phyloP scores from a whole-genome alignment of 2,113 vertebrate species.

The Cheilinus undulatus region DNA sequence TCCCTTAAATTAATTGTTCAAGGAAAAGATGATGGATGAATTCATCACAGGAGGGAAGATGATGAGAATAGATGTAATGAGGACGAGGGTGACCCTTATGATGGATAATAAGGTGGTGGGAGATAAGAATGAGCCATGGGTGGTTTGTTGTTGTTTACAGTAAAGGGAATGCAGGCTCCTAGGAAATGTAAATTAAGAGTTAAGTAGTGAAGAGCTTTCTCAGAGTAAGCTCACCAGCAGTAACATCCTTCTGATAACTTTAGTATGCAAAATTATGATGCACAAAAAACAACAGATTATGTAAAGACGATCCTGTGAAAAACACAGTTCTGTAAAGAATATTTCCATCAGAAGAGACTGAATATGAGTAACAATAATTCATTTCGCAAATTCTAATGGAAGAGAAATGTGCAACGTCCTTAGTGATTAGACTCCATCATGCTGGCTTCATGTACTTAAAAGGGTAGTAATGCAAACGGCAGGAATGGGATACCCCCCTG shows the following conservation, averaged over 20 bases:
- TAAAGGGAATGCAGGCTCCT: not conserved
- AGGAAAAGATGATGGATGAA: slow-evolving; percentile 18
- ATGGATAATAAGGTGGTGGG: slow-evolving; percentile 3
- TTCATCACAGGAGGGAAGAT: not conserved
- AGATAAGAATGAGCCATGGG: not conserved
- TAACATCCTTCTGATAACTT: not conserved
- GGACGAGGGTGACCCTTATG: slow-evolving; percentile 7
- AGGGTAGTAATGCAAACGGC: too few relatives aligned
- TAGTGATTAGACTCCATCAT: too few relatives aligned
- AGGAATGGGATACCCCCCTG: too few relatives aligned
- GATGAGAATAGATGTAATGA: slow-evolving; percentile 18
- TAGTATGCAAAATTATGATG: not conserved
- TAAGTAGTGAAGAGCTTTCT: not conserved
- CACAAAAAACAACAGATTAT: too few relatives aligned
- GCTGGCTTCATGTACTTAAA: too few relatives aligned
- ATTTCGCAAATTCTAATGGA: too few relatives aligned
- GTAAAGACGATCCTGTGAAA: too few relatives aligned
- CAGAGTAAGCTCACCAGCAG: not conserved
- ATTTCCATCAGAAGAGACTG: too few relatives aligned
- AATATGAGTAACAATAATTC: too few relatives aligned
- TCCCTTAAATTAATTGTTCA: slow-evolving; percentile 18
- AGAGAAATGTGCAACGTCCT: too few relatives aligned
- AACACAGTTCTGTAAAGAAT: too few relatives aligned
- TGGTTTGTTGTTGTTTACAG: slow-evolving; percentile 18
- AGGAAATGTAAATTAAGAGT: not conserved